Base-by-base conservation (phyloP, 2,113 vertebrate genomes). In the Proterorhinus semilunaris region DNA sequence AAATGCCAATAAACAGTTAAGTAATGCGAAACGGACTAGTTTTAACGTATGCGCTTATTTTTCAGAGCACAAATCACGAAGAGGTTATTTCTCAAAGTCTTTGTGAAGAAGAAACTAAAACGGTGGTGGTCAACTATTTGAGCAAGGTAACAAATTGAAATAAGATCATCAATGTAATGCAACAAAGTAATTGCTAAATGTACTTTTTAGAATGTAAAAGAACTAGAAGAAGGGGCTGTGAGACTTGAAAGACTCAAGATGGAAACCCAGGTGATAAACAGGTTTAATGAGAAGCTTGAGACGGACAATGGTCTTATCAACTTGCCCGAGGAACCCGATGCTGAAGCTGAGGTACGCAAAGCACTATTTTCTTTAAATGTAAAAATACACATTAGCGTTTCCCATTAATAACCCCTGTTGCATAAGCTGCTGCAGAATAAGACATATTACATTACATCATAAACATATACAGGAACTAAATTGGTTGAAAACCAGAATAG, bases 21-120 rank as follows among this genome's bases (percentile, higher is more conserved):
- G 51, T 51, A 15, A 54, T 54, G 9, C 21, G 16, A 21, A 36
- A 57, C 36, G 0, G 3, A 58, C 36, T 7, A 42, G 13, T 55
- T 9, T 7, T 42, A 54, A 55, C 7, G 6, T 6, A 16, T 50
- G 6, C 71, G 6, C 71, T 84, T 71, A 76, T 67, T 50, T 3
- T 83, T 55, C 13, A 99, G 98, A 93, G 91, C 76, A 98, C 96
- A 76, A 94, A 91, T 83, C 95, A 97, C 8, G 96, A 98, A 87
- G 94, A 94, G 66, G 85, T 96, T 4, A 95, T 98, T 87, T 95
- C 95, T 68, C 89, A 91, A 69, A 96, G 96, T 84, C 91, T 99
- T 78, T 76, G 79, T 75, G 93, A 92, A 43, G 95, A 96, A 81
- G 93, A 94, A 54, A 93, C 72, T 1, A 99, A 94, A 89, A 92